Conservation (phyloP, 2,113 vertebrate genomes). For the Poicephalus gulielmi region DNA sequence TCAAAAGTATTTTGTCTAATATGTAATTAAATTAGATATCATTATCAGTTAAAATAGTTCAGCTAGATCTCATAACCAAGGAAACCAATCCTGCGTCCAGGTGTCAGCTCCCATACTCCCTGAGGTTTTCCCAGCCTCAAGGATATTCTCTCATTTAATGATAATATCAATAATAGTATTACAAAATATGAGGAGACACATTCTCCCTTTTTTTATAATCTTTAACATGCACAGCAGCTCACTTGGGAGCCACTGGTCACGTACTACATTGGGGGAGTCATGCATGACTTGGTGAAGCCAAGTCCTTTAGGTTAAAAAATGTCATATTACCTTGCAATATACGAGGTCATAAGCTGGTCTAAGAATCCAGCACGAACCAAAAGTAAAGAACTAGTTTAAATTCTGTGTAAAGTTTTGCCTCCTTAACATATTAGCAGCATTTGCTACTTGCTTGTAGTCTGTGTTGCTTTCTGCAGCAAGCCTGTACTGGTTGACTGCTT, state of each 20-base stretch:
- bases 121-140: neutral
- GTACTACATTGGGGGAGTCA: neutral
- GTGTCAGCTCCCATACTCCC: neutral
- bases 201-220: neutral
- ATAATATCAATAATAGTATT: neutral
- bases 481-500: neutral
- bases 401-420: neutral
- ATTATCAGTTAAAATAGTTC: slow-evolving; percentile 21
- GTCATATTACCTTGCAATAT: neutral
- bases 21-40: slow-evolving; percentile 38
- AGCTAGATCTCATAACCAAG: neutral
- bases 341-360: neutral
- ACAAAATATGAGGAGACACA: neutral
- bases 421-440: neutral
- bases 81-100: slow-evolving; percentile 1
- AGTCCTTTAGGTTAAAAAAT: neutral
- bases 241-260: neutral
- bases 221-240: neutral
- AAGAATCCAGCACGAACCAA: neutral
- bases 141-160: slow-evolving; percentile 32
- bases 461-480: neutral
- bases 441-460: neutral
- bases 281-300: neutral
- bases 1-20: slow-evolving; percentile 12
- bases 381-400: neutral